phyloP scores from a whole-genome alignment of 2,797 vertebrate genomes.

The Trachops cirrhosus region DNA sequence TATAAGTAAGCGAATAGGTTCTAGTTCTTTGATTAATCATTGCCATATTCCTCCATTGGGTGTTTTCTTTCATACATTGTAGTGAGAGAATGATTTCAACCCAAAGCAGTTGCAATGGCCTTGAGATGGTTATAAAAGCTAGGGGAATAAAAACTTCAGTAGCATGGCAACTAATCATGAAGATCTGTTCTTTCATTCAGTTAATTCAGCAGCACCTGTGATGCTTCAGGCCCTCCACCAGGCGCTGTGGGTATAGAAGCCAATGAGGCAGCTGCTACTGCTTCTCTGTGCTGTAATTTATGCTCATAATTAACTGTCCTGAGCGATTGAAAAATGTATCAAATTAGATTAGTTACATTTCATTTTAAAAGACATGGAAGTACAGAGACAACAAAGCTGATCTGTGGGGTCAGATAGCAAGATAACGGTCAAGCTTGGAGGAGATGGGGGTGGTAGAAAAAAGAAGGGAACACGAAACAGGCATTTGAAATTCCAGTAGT shows the following conservation, averaged over 20 bases:
- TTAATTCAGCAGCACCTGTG: background rate
- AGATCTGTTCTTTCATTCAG: background rate
- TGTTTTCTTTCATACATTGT: background rate
- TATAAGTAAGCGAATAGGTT: background rate
- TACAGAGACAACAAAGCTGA: background rate
- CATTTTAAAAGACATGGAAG: background rate
- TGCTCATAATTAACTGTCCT: background rate
- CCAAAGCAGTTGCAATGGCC: background rate
- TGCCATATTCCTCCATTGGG: background rate
- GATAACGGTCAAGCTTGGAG: background rate
- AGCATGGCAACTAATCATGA: background rate
- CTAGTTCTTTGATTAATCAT: background rate
- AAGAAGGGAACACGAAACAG: background rate
- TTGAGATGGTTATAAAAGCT: background rate
- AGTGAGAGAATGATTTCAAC: background rate
- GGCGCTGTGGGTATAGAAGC: background rate
- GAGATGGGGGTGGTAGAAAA: background rate
- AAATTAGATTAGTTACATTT: background rate
- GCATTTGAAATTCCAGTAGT: background rate
- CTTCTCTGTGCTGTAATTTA: background rate
- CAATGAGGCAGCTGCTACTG: background rate
- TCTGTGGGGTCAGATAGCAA: background rate
- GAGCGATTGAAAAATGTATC: background rate
- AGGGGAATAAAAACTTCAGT: background rate
- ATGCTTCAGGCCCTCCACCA: background rate